Percentiles rank a stretch among this genome's conserved stretches.
Conservation (phyloP, 1,140 invertebrate genomes). For the Neodiprion fabricii region DNA sequence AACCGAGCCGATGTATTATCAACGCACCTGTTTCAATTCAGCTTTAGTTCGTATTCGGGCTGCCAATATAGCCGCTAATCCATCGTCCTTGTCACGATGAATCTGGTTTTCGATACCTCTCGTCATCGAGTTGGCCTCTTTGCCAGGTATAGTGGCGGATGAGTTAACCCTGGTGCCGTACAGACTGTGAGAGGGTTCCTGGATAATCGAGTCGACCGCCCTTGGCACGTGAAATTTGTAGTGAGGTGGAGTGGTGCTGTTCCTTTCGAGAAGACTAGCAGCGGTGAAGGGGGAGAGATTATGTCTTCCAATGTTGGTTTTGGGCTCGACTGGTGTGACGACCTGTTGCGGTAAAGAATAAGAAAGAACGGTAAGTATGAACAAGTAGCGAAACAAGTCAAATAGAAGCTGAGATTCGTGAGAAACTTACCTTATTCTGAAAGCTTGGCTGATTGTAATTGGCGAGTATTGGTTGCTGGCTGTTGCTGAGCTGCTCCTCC, state of each 20-base stretch:
- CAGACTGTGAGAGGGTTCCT: constrained; percentile 49
- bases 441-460: constrained; percentile 54
- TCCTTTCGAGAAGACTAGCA: constrained; percentile 61
- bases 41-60: constrained; percentile 83
- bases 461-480: constrained; percentile 50
- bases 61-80: constrained; percentile 64
- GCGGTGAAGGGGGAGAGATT: constrained; percentile 67
- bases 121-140: constrained; percentile 47
- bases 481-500: constrained; percentile 58
- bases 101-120: constrained; percentile 52
- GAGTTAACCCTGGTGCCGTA: constrained; percentile 50
- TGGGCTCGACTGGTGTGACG: constrained; percentile 61
- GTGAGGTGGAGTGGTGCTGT: constrained; percentile 60
- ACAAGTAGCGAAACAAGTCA: background rate
- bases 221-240: constrained; percentile 73
- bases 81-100: constrained; percentile 60
- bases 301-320: constrained; percentile 62
- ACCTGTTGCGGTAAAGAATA: constrained; percentile 41
- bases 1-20: background rate
- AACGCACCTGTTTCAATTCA: constrained; percentile 74
- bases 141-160: constrained; percentile 49
- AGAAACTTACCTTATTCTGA: constrained; percentile 48
- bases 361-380: constrained; percentile 20
- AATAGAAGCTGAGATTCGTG: background rate
- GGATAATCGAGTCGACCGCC: constrained; percentile 68